Conservation (phyloP, 2,888 invertebrate genomes). For the Morpho achilles region DNA sequence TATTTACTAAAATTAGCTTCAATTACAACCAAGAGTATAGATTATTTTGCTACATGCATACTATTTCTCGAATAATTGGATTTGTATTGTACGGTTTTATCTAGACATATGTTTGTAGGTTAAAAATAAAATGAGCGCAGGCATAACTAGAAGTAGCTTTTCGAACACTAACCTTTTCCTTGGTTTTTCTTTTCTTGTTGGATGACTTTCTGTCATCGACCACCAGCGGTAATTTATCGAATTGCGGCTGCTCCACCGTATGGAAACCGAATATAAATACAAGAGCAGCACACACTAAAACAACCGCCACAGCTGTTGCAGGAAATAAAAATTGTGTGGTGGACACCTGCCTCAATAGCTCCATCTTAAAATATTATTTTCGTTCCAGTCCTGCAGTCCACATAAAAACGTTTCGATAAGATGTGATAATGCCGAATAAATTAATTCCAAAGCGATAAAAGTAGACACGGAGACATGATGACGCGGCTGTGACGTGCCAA, state of each 20-base stretch:
- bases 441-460: slow-evolving; percentile 75
- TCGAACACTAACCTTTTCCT: slow-evolving; percentile 82
- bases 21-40: not conserved
- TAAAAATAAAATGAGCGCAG: slow-evolving; percentile 72
- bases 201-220: slow-evolving; percentile 83
- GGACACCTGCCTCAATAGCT: slow-evolving; percentile 78
- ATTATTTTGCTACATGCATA: not conserved
- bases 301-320: slow-evolving; percentile 80
- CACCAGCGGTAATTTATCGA: slow-evolving; percentile 83
- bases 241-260: slow-evolving; percentile 88
- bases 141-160: not conserved
- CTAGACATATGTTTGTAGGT: slow-evolving; percentile 61
- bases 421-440: slow-evolving; percentile 72
- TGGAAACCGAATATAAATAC: slow-evolving; percentile 90
- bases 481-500: slow-evolving; percentile 85
- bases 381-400: slow-evolving; percentile 52
- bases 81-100: slow-evolving; percentile 11
- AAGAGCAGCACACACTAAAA: slow-evolving; percentile 85
- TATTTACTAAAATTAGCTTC: not conserved
- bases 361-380: slow-evolving; percentile 70
- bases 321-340: slow-evolving; percentile 78
- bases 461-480: slow-evolving; percentile 81
- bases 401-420: slow-evolving; percentile 70
- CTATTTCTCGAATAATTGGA: slow-evolving; percentile 1
- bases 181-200: slow-evolving; percentile 83